Base-by-base conservation (phyloP, 2,888 invertebrate species). In the Calameuta idolon region DNA sequence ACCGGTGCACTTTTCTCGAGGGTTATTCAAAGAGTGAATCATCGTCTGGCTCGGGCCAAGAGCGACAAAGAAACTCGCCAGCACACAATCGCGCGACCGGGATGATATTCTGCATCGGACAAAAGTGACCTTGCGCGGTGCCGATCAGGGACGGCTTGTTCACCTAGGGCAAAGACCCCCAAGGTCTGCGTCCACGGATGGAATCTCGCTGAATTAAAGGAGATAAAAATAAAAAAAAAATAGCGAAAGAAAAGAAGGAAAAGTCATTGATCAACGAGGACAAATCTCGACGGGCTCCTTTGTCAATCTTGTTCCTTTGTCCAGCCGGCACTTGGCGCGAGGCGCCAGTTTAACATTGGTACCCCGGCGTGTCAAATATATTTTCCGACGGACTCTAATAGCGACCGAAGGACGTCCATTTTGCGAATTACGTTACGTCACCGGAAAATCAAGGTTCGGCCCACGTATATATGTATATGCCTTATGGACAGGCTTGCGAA, bases 81-180 rank as follows among this genome's bases (percentile, higher is more conserved):
- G 33, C 23, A 74, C 77, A 80, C 76, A 74, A 74, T 69, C 75
- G 55, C 12, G 76, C 73, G 78, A 74, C 74, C 75, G 74, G 79
- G 82, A 83, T 83, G 84, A 83, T 81, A 83, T 85, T 81, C 84
- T 79, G 85, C 81, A 80, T 79, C 79, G 82, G 79, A 85, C 84
- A 85, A 86, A 85, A 85, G 83, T 81, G 85, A 83, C 87, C 87
- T 86, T 85, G 88, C 78, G 77, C 73, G 77, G 77, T 76, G 81
- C 80, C 80, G 81, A 85, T 85, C 85, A 83, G 83, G 86, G 83
- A 82, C 85, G 82, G 73, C 79, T 75, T 81, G 81, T 83, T 82
- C 31, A 1, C 15, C 30, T 82, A 82, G 87, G 85, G 85, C 85
- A 87, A 87, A 81, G 86, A 40, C 86, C 87, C 88, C 85, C 88